Conservation (phyloP, 2,113 vertebrate genomes). For the Elephas maximus region DNA sequence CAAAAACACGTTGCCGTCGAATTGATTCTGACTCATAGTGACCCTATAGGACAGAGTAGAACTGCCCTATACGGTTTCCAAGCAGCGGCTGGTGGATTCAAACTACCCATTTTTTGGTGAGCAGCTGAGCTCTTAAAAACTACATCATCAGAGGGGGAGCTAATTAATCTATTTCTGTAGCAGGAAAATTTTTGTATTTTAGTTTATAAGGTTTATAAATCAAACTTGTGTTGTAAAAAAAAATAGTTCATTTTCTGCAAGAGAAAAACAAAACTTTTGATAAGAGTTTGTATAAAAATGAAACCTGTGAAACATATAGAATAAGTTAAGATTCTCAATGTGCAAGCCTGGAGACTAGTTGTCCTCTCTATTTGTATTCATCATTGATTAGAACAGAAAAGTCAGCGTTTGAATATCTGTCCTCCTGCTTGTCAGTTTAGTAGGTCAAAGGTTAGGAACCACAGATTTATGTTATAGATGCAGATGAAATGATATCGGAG, state of each 20-base stretch:
- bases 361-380: slow-evolving; percentile 69
- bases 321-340: not conserved
- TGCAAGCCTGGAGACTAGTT: not conserved
- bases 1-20: too few species aligned
- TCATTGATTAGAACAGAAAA: slow-evolving; percentile 71
- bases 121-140: too few species aligned
- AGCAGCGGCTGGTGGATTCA: too few species aligned
- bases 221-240: not conserved
- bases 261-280: slow-evolving; percentile 28
- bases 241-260: not conserved
- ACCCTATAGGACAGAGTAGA: too few species aligned
- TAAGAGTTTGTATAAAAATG: slow-evolving; percentile 62
- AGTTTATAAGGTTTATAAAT: not conserved
- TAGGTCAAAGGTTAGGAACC: slow-evolving; percentile 13
- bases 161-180: slow-evolving; percentile 73
- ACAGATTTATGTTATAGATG: not conserved
- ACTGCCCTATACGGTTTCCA: too few species aligned
- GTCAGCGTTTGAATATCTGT: slow-evolving; percentile 70
- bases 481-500: slow-evolving; percentile 48
- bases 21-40: too few species aligned
- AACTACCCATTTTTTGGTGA: too few species aligned
- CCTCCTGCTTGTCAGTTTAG: not conserved
- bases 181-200: slow-evolving; percentile 56
- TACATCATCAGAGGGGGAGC: not conserved
- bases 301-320: slow-evolving; percentile 19